Conservation (phyloP, 2,888 invertebrate species). For the Hololepta plana region DNA sequence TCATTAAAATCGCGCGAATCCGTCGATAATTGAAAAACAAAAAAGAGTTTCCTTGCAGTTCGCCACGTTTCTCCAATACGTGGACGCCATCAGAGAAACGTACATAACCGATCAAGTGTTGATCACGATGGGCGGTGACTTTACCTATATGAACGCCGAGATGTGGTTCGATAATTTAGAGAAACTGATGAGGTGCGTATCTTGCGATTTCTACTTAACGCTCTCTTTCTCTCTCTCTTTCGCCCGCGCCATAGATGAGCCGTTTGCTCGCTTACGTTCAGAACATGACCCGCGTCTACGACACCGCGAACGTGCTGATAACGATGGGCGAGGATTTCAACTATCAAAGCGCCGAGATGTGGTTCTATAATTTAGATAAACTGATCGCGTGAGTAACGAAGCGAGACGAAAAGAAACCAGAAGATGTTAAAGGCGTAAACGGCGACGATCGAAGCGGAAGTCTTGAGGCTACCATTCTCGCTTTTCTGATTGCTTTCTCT, state of each 20-base stretch:
- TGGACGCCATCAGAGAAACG: conserved; percentile 24
- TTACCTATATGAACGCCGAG: conserved; percentile 45
- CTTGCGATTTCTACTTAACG: conserved; percentile 1
- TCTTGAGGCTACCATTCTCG: too few species aligned
- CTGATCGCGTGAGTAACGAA: conserved; percentile 62
- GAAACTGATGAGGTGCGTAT: conserved; percentile 45
- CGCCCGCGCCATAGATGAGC: conserved; percentile 41
- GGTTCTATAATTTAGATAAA: conserved; percentile 78
- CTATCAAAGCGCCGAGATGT: conserved; percentile 56
- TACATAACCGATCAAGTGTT: conserved; percentile 43
- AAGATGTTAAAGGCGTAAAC: too few species aligned
- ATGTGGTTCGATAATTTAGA: conserved; percentile 49
- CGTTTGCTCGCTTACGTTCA: conserved; percentile 35
- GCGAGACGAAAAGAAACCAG: too few species aligned
- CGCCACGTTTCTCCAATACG: conserved; percentile 21
- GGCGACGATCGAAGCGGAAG: too few species aligned
- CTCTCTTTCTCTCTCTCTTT: conserved; percentile 8
- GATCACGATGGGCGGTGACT: conserved; percentile 58
- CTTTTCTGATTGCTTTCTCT: too few species aligned
- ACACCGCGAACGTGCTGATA: conserved; percentile 59
- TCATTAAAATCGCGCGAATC: too few species aligned
- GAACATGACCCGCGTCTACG: conserved; percentile 34
- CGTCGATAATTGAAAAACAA: too few species aligned
- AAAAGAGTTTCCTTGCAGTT: conserved; percentile 7
- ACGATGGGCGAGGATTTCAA: conserved; percentile 91